phyloP scores from a whole-genome alignment of 30 jellyfish, hydroid and myxozoan species.

The Sanderia malayensis region DNA sequence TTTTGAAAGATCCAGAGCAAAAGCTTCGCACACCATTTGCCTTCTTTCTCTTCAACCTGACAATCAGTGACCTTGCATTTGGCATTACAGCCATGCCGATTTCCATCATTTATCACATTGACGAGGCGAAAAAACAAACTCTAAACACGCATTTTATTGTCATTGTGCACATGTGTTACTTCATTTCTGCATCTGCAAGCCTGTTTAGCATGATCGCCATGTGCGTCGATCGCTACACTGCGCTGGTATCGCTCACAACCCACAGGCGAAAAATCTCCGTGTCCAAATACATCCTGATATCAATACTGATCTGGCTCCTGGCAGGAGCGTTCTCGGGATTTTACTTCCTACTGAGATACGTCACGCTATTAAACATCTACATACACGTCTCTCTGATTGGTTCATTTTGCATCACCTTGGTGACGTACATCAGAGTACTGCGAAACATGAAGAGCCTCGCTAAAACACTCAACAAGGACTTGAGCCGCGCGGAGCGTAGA shows the following conservation, averaged over 20 bases:
- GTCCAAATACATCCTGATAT: slow-evolving; percentile 37
- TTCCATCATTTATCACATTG: slow-evolving; percentile 61
- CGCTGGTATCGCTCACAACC: slow-evolving; percentile 54
- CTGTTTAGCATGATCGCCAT: slow-evolving; percentile 75
- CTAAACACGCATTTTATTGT: slow-evolving; percentile 22
- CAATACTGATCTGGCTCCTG: slow-evolving; percentile 61
- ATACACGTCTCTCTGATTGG: slow-evolving; percentile 69
- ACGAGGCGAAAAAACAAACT: slow-evolving; percentile 66
- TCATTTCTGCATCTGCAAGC: slow-evolving; percentile 89
- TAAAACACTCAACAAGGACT: neutral
- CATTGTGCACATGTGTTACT: slow-evolving; percentile 66
- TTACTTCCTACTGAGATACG: slow-evolving; percentile 69
- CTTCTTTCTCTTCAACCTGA: slow-evolving; percentile 72
- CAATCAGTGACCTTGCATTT: slow-evolving; percentile 74
- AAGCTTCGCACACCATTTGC: slow-evolving; percentile 89
- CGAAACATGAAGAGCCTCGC: slow-evolving; percentile 24
- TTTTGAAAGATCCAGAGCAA: slow-evolving; percentile 75
- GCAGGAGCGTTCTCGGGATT: slow-evolving; percentile 66
- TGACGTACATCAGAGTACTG: slow-evolving; percentile 62
- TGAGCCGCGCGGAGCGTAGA: neutral
- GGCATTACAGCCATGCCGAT: slow-evolving; percentile 86
- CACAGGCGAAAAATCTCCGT: slow-evolving; percentile 47
- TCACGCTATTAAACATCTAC: slow-evolving; percentile 46
- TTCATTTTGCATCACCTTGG: slow-evolving; percentile 55
- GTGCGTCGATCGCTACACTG: slow-evolving; percentile 76